A percentile compares a stretch with the other conserved stretches of the same genome.
Evolutionary conservation across 2,888 invertebrate genomes (phyloP).

Genomic region (Drosophila mettleri): DNA sequence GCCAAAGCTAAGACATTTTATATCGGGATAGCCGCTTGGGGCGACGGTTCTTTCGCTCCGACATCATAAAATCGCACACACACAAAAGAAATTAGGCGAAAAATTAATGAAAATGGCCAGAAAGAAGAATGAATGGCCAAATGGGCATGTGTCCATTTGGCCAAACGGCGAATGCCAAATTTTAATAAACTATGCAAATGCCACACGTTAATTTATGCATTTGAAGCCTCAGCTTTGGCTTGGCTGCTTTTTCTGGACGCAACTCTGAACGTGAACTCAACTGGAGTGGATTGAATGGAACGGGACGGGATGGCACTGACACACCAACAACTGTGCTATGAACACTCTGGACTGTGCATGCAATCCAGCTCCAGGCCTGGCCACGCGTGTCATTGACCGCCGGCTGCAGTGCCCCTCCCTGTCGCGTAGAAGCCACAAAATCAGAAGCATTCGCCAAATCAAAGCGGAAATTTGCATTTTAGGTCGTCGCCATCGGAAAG

Average conservation of each 20-base stretch:
- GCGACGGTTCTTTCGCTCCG: constrained; percentile 41
- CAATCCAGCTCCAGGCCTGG: neutral
- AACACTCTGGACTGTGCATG: constrained; percentile 2
- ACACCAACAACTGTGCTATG: constrained; percentile 4
- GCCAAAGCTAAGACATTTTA: constrained; percentile 74
- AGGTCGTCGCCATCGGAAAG: constrained; percentile 59
- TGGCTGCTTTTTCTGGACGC: constrained; percentile 6
- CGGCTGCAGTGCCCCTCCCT: constrained; percentile 19
- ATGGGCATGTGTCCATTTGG: constrained; percentile 2
- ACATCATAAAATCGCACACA: constrained; percentile 42
- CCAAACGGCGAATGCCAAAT: constrained; percentile 55
- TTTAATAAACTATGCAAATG: constrained; percentile 75
- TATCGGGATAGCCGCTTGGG: constrained; percentile 47
- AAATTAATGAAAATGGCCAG: constrained; percentile 44
- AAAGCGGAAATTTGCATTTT: constrained; percentile 69
- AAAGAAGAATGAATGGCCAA: constrained; percentile 17
- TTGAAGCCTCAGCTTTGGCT: constrained; percentile 18
- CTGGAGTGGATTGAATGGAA: too few relatives aligned
- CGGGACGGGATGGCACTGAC: neutral
- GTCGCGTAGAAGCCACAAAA: too few relatives aligned
- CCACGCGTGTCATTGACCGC: constrained; percentile 31
- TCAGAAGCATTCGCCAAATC: constrained; percentile 24
- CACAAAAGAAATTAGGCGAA: constrained; percentile 56
- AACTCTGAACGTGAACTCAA: too few relatives aligned
- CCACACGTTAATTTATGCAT: constrained; percentile 58